phyloP scores from a whole-genome alignment of 2,888 invertebrate genomes.

The Furcula furcula region DNA sequence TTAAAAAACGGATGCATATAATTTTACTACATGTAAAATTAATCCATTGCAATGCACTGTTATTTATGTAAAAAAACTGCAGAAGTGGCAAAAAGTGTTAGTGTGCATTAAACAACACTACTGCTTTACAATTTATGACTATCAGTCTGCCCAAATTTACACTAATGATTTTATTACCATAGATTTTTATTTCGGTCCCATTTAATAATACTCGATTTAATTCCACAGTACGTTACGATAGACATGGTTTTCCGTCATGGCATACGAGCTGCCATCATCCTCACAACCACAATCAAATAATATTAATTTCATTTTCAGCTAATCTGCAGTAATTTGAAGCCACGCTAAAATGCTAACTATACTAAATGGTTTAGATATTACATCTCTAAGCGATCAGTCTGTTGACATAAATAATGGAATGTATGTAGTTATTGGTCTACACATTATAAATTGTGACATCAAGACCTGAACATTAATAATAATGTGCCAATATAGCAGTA shows the following conservation, averaged over 20 bases:
- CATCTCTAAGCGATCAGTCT: slow-evolving; percentile 50
- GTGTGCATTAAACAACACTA: slow-evolving; percentile 30
- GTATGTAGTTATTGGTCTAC: slow-evolving; percentile 38
- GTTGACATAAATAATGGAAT: slow-evolving; percentile 56
- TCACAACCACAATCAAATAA: slow-evolving; percentile 23
- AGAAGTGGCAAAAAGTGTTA: no score
- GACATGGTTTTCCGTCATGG: slow-evolving; percentile 7
- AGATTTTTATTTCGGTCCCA: slow-evolving; percentile 66
- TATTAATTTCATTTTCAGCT: slow-evolving; percentile 6
- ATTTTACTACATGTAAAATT: no score
- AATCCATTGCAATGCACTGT: no score
- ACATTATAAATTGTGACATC: slow-evolving; percentile 2
- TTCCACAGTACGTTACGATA: slow-evolving; percentile 5
- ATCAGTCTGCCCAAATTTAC: slow-evolving; percentile 66
- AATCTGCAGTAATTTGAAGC: slow-evolving; percentile 18
- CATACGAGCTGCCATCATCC: slow-evolving; percentile 20
- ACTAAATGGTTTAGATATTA: slow-evolving; percentile 21
- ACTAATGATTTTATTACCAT: slow-evolving; percentile 49
- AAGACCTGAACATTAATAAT: neutral
- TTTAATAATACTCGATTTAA: slow-evolving; percentile 55
- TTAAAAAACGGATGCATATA: no score
- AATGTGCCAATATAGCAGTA: neutral
- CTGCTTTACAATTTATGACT: slow-evolving; percentile 51
- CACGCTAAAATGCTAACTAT: slow-evolving; percentile 21
- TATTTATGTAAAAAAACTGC: no score